phyloP scores from a whole-genome alignment of 2,113 vertebrate genomes.

The Indicator maculatus region DNA sequence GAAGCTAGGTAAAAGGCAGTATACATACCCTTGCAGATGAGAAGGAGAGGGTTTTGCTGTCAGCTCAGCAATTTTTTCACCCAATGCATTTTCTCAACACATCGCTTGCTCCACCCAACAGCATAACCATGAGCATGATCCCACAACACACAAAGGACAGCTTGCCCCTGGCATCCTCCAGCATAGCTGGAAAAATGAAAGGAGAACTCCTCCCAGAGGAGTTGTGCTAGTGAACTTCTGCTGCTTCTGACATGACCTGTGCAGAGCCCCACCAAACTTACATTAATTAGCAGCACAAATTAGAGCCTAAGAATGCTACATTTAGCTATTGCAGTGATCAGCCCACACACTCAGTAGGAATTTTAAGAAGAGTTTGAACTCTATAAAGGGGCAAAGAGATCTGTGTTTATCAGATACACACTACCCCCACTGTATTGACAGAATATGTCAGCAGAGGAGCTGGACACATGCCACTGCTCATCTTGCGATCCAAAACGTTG shows the following conservation, averaged over 20 bases:
- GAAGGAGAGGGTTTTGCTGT: neutral
- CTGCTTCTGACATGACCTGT: neutral
- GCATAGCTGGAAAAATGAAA: constrained; percentile 7
- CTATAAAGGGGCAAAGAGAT: neutral
- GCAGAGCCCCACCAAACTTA: neutral
- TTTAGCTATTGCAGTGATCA: neutral
- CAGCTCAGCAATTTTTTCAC: neutral
- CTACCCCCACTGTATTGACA: neutral
- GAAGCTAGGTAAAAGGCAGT: neutral
- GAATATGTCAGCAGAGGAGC: neutral
- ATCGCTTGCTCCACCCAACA: neutral
- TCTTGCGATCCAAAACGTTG: neutral
- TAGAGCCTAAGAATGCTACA: neutral
- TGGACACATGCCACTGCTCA: neutral
- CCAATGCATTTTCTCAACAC: neutral
- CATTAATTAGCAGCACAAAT: neutral
- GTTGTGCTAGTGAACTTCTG: neutral
- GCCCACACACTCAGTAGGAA: neutral
- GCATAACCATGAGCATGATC: neutral
- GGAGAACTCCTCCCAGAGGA: neutral
- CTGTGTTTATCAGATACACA: neutral
- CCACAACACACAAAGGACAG: neutral
- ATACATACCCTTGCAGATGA: too few species aligned
- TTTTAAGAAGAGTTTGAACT: constrained; percentile 11
- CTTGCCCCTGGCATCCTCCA: neutral